Evolutionary conservation across 1,140 invertebrate species (phyloP), one percentile per base, ranked within the genome.

Genomic region (Drosophila willistoni): DNA sequence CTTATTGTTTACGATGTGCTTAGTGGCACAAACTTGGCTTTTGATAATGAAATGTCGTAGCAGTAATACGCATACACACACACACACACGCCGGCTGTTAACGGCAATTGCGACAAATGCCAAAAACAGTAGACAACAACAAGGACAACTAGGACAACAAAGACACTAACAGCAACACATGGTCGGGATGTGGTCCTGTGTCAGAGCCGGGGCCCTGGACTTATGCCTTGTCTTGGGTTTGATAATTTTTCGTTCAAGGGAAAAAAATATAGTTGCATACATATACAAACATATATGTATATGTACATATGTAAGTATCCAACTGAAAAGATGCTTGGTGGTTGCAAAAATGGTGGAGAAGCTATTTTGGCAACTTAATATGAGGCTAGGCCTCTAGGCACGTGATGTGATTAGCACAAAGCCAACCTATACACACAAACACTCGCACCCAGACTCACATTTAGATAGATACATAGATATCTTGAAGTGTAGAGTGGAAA

Each of bases 1-100:
- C 83, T 86, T 86, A 86, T 86, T 86, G 82, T 86, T 86, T 86
- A 86, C 82, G 83, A 86, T 72, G 82, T 86, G 82, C 82, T 87
- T 86, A 87, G 82, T 87, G 83, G 82, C 81, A 81, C 44, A 51
- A 85, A 86, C 81, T 85, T 71, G 82, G 78, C 81, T 81, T 85
- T 85, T 51, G 78, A 86, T 85, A 85, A 85, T 85, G 82, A 85
- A 85, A 81, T 78, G 70, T 75, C 19, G 57, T 36, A 51, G 44
- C 44, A 51, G 44, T 75, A 73, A 68, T 78, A 77, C 57, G 57
- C 73, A 74, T 39, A 56, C 44, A 64, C n/a, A 41, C 19, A 33
- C 25, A 44, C 33, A 34, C 61, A 57, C 44, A 66, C 19, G 44
- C 57, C 69, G 79, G 68, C 82, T 82, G 82, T 86, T 86, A 87